Base-by-base conservation (phyloP, 2,797 vertebrate genomes). In the Sebastes umbrosus region DNA sequence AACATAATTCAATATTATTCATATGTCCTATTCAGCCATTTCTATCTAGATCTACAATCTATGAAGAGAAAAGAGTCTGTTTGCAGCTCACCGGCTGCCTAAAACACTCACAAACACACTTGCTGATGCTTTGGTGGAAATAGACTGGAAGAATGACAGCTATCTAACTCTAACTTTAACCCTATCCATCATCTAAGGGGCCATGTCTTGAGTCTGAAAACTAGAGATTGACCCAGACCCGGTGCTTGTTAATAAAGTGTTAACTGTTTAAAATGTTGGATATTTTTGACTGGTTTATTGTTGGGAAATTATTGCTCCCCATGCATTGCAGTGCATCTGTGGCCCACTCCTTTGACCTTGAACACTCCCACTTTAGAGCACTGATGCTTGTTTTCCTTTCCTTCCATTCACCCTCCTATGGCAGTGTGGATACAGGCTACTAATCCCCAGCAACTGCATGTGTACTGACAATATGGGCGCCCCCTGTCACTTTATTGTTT, bases 401-500 rank as follows among this genome's bases (percentile, higher is more conserved):
- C 27, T 32, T 63, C 57, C 58, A 62, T 68, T 77, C 8, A 67
- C 62, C 62, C 5, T 64, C 58, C 25, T 31, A 10, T 75, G 58
- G 57, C 78, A 80, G 29, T 73, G 36, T 81, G 69, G 31, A 66
- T 14, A 22, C 32, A 80, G 46, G 22, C 63, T 77, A 65, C 73
- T 81, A 80, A 81, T 71, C 60, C 77, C 67, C 66, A 79, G 69
- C 52, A 73, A 50, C 34, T 88, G 89, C 90, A 90, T 85, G 84
- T 39, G 32, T 62, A 94, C 94, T 96, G 88, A 96, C 8, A 94
- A 86, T 94, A 74, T 94, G 93, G 92, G 65, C 92, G 87, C 11
- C 6, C 18, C 92, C 84, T 94, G 66, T 92, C 11, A 80, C 32
- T 71, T 50, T 18, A 50, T 50, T 75, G 55, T 76, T 81, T 75